A percentile compares a stretch with the other conserved stretches of the same genome.
phyloP scores from a whole-genome alignment of 2,888 invertebrate genomes.

The Lypha dubia region DNA sequence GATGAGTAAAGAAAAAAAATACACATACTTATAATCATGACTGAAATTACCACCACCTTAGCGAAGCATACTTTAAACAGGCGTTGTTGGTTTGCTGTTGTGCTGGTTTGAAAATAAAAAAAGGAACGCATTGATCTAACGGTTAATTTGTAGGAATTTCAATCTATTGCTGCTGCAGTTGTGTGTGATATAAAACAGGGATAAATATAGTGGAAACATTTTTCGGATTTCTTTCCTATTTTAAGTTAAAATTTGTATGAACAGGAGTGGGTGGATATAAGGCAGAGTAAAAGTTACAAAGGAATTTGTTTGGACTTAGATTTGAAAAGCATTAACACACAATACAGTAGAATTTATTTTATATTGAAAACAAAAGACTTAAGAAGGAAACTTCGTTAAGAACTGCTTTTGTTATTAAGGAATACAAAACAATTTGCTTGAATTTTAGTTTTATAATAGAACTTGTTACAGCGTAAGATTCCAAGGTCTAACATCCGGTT shows the following conservation, averaged over 20 bases:
- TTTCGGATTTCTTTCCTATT: neutral
- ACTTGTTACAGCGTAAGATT: too few species aligned
- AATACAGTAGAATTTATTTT: neutral
- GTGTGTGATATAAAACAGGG: constrained; percentile 33
- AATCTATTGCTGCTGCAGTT: constrained; percentile 8
- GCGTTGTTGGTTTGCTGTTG: constrained; percentile 28
- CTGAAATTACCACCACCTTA: constrained; percentile 35
- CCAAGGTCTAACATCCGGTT: too few species aligned
- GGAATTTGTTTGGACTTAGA: neutral
- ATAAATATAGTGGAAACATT: constrained; percentile 36
- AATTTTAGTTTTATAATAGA: too few species aligned
- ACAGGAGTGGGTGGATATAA: neutral
- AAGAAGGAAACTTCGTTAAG: constrained; percentile 18
- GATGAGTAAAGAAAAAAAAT: constrained; percentile 36
- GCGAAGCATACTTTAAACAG: constrained; percentile 22
- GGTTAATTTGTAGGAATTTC: constrained; percentile 56
- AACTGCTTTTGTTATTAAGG: neutral
- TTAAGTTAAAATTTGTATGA: neutral
- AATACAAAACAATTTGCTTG: too few species aligned
- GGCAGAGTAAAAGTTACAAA: neutral
- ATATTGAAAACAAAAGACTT: constrained; percentile 41
- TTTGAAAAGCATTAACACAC: neutral
- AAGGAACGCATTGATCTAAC: constrained; percentile 54
- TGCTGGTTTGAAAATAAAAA: neutral
- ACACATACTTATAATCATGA: constrained; percentile 21